Conservation (phyloP, 1,140 invertebrate genomes). For the Neodiprion lecontei region DNA sequence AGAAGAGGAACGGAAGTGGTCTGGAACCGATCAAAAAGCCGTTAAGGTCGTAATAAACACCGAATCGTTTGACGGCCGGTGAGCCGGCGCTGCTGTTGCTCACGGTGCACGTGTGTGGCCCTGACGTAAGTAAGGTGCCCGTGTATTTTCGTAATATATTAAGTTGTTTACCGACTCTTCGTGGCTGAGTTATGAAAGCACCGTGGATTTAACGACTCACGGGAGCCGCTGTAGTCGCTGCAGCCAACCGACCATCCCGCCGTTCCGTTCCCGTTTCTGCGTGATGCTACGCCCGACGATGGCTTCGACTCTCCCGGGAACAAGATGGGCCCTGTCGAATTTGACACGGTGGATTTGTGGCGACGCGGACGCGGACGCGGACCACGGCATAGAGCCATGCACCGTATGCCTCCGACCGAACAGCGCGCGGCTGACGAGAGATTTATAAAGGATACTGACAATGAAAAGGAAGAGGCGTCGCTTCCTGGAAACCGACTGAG, state of each 20-base stretch:
- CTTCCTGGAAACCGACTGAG: neutral
- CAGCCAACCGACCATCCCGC: neutral
- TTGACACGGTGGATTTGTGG: slow-evolving; percentile 15
- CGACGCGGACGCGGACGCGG: neutral
- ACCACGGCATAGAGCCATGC: neutral
- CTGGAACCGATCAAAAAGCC: no score
- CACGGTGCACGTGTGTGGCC: slow-evolving; percentile 9
- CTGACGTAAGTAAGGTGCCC: neutral
- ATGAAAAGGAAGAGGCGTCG: neutral
- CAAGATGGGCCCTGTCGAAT: slow-evolving; percentile 6
- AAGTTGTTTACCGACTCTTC: slow-evolving; percentile 12
- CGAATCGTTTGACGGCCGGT: no score
- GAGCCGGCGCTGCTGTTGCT: no score
- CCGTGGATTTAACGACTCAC: slow-evolving; percentile 5
- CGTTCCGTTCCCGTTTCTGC: no score
- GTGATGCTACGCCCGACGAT: no score
- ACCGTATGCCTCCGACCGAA: no score
- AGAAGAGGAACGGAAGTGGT: no score
- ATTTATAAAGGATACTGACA: neutral
- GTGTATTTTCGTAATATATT: slow-evolving; percentile 17
- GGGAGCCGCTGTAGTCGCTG: neutral
- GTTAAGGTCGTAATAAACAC: no score
- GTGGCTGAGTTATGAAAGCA: slow-evolving; percentile 7
- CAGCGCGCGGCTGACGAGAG: neutral
- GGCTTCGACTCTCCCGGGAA: no score